These are phyloP conservation scores for Tragelaphus imberbis DNA, from an alignment of 2,113 vertebrate species.

Conservation along the genomic window DNA sequence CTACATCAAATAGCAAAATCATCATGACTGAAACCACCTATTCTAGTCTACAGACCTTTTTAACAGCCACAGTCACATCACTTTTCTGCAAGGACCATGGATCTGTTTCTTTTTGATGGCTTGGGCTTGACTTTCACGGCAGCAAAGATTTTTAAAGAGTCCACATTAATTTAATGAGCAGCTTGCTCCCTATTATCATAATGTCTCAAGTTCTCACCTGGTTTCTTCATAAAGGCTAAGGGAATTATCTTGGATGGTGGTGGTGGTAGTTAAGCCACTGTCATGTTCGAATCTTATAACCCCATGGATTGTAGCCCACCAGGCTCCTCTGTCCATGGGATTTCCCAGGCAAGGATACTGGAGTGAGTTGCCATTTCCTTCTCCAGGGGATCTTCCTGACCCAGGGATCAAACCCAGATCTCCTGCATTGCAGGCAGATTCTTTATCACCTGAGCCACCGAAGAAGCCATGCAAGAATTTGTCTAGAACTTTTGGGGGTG, in stretches of 20 bases:
- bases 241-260: not conserved
- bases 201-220: not conserved
- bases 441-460: not conserved
- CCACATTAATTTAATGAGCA: not conserved
- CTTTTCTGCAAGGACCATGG: not conserved
- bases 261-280: not conserved
- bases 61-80: not conserved
- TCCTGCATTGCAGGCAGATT: not conserved
- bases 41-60: not conserved
- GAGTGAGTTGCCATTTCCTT: not conserved
- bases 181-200: not conserved
- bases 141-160: not conserved
- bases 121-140: not conserved
- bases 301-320: not conserved
- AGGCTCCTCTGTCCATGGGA: not conserved
- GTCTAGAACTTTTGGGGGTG: not conserved
- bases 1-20: not conserved
- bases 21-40: not conserved
- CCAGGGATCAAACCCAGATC: not conserved
- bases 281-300: not conserved
- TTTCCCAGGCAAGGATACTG: not conserved
- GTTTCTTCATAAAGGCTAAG: not conserved
- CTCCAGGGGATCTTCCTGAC: not conserved
- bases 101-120: not conserved
- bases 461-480: not conserved